Base-by-base conservation (phyloP, 2,113 vertebrate genomes). In the Saguinus midas region DNA sequence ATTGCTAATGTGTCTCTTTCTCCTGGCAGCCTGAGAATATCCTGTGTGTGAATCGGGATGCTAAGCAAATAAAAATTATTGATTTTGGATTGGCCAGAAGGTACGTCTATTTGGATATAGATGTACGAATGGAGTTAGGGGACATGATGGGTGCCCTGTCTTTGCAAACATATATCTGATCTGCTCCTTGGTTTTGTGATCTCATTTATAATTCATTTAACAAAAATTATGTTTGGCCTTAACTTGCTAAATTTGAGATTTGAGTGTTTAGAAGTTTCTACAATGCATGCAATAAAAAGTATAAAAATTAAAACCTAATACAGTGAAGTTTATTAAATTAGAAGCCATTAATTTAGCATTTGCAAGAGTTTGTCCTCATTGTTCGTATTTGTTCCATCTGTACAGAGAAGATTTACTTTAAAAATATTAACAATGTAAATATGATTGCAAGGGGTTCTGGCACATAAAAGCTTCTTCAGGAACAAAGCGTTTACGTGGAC, bases 1-100 rank as follows among this genome's bases (percentile, higher is more conserved):
- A 75, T 97, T 98, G 97, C 97, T 98, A 94, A 98, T 97, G 87
- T 95, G 84, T 97, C 96, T 97, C 73, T 84, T 96, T 98, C 92
- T 98, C n/a, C 97, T 98, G 98, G 95, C 98, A 99, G 99, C 99
- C 99, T 85, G 99, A 99, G 98, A 99, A 99, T 98, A 99, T 99
- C 98, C 98, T 99, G 87, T 99, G 99, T 90, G 99, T 99, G 97
- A 99, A 99, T 98, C 98, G 99, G 98, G 98, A 98, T 45, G 99
- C 99, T 93, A 99, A 99, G 98, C 99, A 99, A 99, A 99, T 99
- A 97, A 99, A 99, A 98, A 99, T 99, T 95, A 99, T 99, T 95
- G 99, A 99, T 99, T 99, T 99, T 98, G 99, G 99, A 97, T 98
- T 99, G 97, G 99, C 99, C 96, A 99, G 99, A 98, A 99, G 99